Conservation (phyloP, 2,888 invertebrate genomes). For the Lepidochitona cinerea region DNA sequence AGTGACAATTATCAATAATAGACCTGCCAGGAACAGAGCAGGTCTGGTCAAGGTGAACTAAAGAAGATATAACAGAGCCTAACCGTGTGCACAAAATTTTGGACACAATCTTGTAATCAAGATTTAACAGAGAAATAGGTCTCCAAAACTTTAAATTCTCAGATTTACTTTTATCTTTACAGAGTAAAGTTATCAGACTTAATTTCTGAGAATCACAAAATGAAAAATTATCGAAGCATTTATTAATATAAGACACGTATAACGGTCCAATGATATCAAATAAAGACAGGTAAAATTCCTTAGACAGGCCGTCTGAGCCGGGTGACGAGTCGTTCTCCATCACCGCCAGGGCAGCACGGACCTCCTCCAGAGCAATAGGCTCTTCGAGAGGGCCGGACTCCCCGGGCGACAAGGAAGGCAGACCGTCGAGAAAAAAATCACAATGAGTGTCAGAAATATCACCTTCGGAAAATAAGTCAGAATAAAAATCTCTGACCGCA, state of each 20-base stretch:
- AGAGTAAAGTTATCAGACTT: background rate
- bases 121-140: background rate
- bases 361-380: background rate
- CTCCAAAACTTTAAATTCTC: background rate
- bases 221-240: background rate
- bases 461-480: background rate
- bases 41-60: background rate
- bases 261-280: background rate
- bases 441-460: background rate
- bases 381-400: background rate
- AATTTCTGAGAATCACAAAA: background rate
- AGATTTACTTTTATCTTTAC: background rate
- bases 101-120: background rate
- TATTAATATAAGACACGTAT: background rate
- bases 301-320: conserved; percentile 2
- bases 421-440: background rate
- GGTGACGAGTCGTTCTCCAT: conserved; percentile 9
- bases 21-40: background rate
- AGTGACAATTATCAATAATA: background rate
- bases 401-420: background rate
- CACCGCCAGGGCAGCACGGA: background rate
- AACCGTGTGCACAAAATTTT: background rate
- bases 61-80: background rate
- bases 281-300: conserved; percentile 9
- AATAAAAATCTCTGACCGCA: too few species aligned